Evolutionary conservation across 2,888 invertebrate genomes (phyloP).

Genomic region (Tenthredo mesomela): DNA sequence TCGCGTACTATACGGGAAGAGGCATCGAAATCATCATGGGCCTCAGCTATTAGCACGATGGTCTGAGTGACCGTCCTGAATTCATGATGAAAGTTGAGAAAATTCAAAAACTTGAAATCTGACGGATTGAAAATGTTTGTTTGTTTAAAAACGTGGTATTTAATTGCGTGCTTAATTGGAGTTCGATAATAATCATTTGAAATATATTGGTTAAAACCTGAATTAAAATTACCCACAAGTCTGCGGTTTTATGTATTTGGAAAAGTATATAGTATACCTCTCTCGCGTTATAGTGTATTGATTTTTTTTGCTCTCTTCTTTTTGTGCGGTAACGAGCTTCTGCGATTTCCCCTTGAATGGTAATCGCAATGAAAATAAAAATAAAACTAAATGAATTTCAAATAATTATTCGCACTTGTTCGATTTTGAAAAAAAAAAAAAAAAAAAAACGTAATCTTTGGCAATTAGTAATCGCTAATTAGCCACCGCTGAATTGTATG

Average conservation of each 20-base stretch:
- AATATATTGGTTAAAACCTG: background rate
- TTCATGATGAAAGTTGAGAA: background rate
- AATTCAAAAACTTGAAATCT: background rate
- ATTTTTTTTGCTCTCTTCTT: background rate
- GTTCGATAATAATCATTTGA: background rate
- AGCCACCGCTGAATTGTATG: background rate
- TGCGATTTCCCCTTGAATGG: background rate
- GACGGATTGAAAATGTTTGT: background rate
- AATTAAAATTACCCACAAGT: background rate
- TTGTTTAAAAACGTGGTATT: background rate
- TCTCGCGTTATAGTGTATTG: background rate
- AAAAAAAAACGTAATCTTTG: background rate
- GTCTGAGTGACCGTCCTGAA: background rate
- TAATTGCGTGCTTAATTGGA: background rate
- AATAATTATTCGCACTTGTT: background rate
- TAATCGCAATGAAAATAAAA: background rate
- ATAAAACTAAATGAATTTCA: background rate
- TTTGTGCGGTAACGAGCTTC: background rate
- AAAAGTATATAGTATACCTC: background rate
- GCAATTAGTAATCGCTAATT: constrained; percentile 31
- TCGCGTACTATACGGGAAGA: constrained; percentile 6
- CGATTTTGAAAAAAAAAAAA: no score
- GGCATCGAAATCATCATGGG: constrained; percentile 40
- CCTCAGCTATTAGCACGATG: background rate
- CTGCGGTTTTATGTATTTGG: background rate